Base-by-base conservation (phyloP, 1,140 invertebrate genomes). In the Apocrypta bakeri region DNA sequence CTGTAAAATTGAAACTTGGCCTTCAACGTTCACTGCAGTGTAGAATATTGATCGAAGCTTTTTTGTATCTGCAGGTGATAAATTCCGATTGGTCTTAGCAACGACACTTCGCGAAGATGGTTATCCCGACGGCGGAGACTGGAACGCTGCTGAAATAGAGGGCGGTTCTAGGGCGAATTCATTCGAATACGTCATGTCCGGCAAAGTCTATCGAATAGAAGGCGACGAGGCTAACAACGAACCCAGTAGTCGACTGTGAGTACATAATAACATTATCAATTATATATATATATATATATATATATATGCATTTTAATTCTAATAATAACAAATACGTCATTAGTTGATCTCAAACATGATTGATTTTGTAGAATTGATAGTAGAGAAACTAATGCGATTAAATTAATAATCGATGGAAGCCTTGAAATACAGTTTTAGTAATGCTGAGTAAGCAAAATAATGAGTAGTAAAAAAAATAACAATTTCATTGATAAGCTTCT, bases 131-230 rank as follows among this genome's bases (percentile, higher is more conserved):
- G 97, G 95, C 24, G 97, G 96, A 1, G 98, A 99, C 90, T 99
- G 97, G 95, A 98, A 98, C 88, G 97, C 97, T 1, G 92, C 94
- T 4, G 95, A 96, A 68, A 92, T 95, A 84, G 95, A 96, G 84
- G 94, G 94, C n/a, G 95, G 97, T 29, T 96, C 97, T 1, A 93
- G 97, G 76, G 98, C 98, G 0, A 98, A 99, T 88, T 97, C 97
- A 88, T 99, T 99, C 89, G 99, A 99, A 90, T 99, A 99, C 93
- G 98, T 99, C 14, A 99, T 99, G 98, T 98, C 97, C 85, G 99
- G 99, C n/a, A 99, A 99, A 92, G 98, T 99, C 72, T 99, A 99
- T 91, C 94, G 98, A 73, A 98, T 99, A 88, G 98, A 99, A 92
- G 98, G 98, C 17, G 98, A 99, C 88, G 98, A 99, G 84, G 95